phyloP scores from a whole-genome alignment of 2,797 vertebrate species.

The Echeneis naucrates region DNA sequence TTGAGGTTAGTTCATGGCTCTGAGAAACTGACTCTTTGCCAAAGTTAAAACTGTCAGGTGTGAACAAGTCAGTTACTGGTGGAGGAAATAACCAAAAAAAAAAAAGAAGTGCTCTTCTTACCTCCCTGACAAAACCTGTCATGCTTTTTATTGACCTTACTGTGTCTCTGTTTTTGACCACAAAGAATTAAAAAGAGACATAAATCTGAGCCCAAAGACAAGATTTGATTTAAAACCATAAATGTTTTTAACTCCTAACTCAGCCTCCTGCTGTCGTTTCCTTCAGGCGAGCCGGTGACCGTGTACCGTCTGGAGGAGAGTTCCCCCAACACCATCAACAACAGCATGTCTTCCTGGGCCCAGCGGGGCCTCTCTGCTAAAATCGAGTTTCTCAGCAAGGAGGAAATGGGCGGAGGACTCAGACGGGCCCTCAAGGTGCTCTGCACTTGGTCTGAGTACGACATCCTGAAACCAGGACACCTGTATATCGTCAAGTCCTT shows the following conservation, averaged over 20 bases:
- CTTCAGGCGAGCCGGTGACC: constrained; percentile 94
- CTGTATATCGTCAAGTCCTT: constrained; percentile 99
- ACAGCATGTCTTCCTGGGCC: constrained; percentile 99
- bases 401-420: constrained; percentile 98
- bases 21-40: too few species aligned
- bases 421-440: constrained; percentile 96
- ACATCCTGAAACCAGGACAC: constrained; percentile 96
- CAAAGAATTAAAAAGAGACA: background rate
- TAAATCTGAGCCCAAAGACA: background rate
- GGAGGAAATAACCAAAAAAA: too few species aligned
- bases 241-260: background rate
- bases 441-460: constrained; percentile 97
- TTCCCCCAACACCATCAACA: constrained; percentile 96
- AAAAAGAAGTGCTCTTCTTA: too few species aligned
- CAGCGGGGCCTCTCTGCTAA: constrained; percentile 97
- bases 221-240: background rate
- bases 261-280: background rate
- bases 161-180: too few species aligned
- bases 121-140: too few species aligned
- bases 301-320: constrained; percentile 98
- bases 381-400: constrained; percentile 98
- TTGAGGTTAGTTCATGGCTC: too few species aligned
- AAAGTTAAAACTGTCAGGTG: too few species aligned
- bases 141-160: too few species aligned
- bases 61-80: too few species aligned